A percentile compares a stretch with the other conserved stretches of the same genome.
phyloP scores from a whole-genome alignment of 1,140 invertebrate species.

The Cydia amplana region DNA sequence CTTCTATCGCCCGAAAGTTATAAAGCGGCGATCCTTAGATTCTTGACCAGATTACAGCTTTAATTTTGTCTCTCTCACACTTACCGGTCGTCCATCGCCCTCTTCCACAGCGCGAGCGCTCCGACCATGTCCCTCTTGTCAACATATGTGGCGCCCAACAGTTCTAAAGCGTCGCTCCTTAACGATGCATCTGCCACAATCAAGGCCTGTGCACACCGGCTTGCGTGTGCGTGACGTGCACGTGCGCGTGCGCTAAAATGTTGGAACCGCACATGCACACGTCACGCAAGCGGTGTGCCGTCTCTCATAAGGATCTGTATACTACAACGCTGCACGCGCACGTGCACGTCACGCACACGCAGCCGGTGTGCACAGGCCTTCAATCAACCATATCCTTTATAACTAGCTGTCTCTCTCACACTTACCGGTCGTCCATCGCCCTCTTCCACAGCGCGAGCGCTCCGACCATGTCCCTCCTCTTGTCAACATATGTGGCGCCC shows the following conservation, averaged over 20 bases:
- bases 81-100: constrained; percentile 91
- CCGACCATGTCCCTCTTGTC: constrained; percentile 97
- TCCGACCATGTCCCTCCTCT: constrained; percentile 95
- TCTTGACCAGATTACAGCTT: too few species aligned
- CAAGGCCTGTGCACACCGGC: too few species aligned
- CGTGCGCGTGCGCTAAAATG: too few species aligned
- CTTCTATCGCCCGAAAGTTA: constrained; percentile 97
- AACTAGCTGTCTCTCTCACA: constrained; percentile 5
- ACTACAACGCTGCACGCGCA: too few species aligned
- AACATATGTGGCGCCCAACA: constrained; percentile 97
- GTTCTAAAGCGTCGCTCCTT: constrained; percentile 93
- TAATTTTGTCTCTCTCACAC: neutral
- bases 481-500: constrained; percentile 98
- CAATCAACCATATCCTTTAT: too few species aligned
- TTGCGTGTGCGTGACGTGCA: too few species aligned
- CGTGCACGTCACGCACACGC: too few species aligned
- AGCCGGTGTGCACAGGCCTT: too few species aligned
- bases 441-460: constrained; percentile 93
- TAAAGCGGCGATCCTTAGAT: constrained; percentile 93
- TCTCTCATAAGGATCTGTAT: too few species aligned
- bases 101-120: constrained; percentile 92
- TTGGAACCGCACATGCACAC: too few species aligned
- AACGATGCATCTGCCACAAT: too few species aligned
- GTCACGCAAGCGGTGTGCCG: too few species aligned
- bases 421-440: constrained; percentile 90